Conservation (phyloP, 2,113 vertebrate species). For the Sturnira hondurensis region DNA sequence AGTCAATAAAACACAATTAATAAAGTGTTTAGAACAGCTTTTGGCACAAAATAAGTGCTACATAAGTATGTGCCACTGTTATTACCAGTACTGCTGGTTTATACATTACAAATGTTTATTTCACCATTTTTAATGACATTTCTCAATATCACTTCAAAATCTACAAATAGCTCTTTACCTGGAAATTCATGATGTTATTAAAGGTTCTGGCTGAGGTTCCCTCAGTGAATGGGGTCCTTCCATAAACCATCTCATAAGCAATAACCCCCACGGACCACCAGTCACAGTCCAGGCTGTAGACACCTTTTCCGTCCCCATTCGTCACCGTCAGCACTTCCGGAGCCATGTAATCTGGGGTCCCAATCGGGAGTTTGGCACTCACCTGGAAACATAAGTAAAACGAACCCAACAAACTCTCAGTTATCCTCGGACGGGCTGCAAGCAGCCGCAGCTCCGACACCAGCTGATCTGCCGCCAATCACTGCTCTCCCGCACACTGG, state of each 20-base stretch:
- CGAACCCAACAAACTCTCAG: conserved; percentile 15
- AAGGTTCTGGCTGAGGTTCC: conserved; percentile 90
- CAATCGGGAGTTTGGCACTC: conserved; percentile 84
- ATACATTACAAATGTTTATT: neutral
- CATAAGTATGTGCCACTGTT: neutral
- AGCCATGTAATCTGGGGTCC: conserved; percentile 93
- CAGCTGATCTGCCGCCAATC: conserved; percentile 31
- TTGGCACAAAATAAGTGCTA: neutral
- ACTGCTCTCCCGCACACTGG: conserved; percentile 35
- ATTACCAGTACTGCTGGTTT: neutral
- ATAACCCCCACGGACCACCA: conserved; percentile 98
- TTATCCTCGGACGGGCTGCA: neutral
- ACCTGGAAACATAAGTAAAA: conserved; percentile 76
- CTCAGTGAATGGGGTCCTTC: conserved; percentile 89
- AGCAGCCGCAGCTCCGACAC: neutral
- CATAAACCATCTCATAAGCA: conserved; percentile 96
- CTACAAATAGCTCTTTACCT: conserved; percentile 79
- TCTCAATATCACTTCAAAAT: neutral
- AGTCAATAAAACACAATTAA: neutral
- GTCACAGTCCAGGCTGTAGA: conserved; percentile 89
- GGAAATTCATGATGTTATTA: conserved; percentile 95
- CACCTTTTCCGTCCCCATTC: conserved; percentile 82
- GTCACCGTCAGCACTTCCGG: conserved; percentile 89
- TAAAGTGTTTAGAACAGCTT: neutral
- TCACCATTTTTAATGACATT: neutral